Evolutionary conservation across 2,888 invertebrate species (phyloP), one percentile per base, ranked within the genome.

Genomic region (Mechanitis mazaeus): DNA sequence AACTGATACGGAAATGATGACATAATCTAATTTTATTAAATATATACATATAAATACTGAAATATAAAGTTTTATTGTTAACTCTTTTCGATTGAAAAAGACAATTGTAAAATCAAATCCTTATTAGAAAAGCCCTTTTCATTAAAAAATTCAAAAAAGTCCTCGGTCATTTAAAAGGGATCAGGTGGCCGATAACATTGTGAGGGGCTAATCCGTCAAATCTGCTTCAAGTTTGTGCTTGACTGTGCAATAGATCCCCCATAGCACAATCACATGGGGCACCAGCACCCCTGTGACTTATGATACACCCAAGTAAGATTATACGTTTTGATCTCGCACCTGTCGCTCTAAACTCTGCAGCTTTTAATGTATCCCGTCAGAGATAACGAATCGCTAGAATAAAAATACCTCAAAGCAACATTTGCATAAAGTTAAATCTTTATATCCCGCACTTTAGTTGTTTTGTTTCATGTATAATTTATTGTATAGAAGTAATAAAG

Each of bases 201-300:
- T 62, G 59, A 71, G 67, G 64, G 65, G 69, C 69, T 79, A 76
- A 78, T 78, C 76, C 74, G 70, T 64, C 67, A 76, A 77, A 79
- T 78, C 77, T 76, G 75, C 68, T 74, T 68, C 71, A 68, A 76
- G 75, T 72, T 57, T 69, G 66, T 66, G 72, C 75, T 75, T 75
- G 72, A 74, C 75, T 76, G 71, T 68, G 69, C 70, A 67, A 66
- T 66, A 20, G 20, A 20, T 20, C 20, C 20, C 20, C 20, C 20
- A 20, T 20, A 20, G 59, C 69, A 69, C 63, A 61, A 61, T 60
- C 71, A 69, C 62, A 61, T 61, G 59, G 63, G 64, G 62, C 54
- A 42, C 59, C 62, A 56, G 54, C 58, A 67, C 69, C 69, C 69
- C 58, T 58, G 65, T 68, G 61, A 67, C 69, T 68, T 71, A 69